Evolutionary conservation across 2,113 vertebrate genomes (phyloP).

Genomic region (Colossoma macropomum): DNA sequence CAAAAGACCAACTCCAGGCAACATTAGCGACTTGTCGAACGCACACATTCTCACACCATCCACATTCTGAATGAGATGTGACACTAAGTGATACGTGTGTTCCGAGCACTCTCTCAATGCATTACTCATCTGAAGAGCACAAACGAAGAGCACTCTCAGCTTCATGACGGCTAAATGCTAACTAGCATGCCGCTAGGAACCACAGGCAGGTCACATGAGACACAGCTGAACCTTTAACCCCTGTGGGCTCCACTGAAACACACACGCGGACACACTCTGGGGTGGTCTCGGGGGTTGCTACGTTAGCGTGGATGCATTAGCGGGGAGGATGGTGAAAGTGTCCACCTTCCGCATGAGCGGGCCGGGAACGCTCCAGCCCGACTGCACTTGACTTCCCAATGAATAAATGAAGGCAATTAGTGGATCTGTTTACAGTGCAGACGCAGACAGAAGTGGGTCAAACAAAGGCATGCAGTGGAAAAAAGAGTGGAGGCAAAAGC

Average conservation of each 20-base stretch:
- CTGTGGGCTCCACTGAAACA: background rate
- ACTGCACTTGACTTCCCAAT: constrained; percentile 76
- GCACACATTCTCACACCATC: background rate
- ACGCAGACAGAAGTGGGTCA: constrained; percentile 76
- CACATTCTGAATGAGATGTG: background rate
- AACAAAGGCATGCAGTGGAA: constrained; percentile 64
- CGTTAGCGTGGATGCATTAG: constrained; percentile 42
- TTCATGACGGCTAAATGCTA: background rate
- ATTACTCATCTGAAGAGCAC: background rate
- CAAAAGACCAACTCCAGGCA: too few relatives aligned
- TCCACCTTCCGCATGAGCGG: constrained; percentile 72
- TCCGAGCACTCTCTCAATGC: background rate
- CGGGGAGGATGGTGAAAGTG: constrained; percentile 48
- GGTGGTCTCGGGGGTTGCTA: constrained; percentile 43
- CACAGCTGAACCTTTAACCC: background rate
- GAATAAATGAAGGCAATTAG: constrained; percentile 80
- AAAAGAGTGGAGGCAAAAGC: constrained; percentile 59
- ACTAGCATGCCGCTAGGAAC: background rate
- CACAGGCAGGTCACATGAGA: constrained; percentile 4
- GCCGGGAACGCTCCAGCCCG: constrained; percentile 64
- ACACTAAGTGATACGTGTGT: constrained; percentile 8
- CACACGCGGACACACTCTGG: constrained; percentile 47
- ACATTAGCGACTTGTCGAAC: too few relatives aligned
- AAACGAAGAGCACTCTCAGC: background rate
- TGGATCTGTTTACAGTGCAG: constrained; percentile 74